Base-by-base conservation (phyloP, 1,140 invertebrate genomes). In the Lepidurus arcticus region DNA sequence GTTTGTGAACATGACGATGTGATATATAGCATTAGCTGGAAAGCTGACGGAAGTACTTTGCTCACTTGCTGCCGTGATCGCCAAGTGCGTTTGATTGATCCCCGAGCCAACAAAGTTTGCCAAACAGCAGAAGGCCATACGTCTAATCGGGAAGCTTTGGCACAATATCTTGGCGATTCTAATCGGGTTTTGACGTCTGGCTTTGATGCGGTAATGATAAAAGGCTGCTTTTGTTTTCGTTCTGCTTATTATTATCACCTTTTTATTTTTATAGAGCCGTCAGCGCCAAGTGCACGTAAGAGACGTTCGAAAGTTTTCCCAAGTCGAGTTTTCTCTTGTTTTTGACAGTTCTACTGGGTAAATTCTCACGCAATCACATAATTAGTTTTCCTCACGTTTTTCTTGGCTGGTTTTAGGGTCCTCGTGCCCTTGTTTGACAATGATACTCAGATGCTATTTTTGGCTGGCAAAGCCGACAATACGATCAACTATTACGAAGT, bases 361-460 rank as follows among this genome's bases (percentile, higher is more conserved):
- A 85, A 83, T 82, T 47, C 76, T 47, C 11, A 10, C 11, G 73
- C 75, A 77, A 80, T 43, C 65, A n/a, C 13, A 4, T 79, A 21
- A 76, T 77, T 16, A 77, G 21, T 78, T 76, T 45, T 42, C 16
- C 73, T 8, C 42, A 74, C 42, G 24, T 76, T 76, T 79, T 74
- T 79, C 80, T 81, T 83, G 81, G 81, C 47, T 76, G 78, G 74
- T 83, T 86, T 44, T 81, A 90, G 89, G 42, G 92, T 95, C 78
- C 84, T 97, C 74, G 95, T 97, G 88, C 94, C 95, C 0, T 85
- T 96, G 0, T 96, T 90, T 84, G 95, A 97, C 87, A 85, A 92
- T 44, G 95, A 97, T 81, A 97, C 96, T 26, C 93, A 93, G 80
- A 96, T 97, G 95, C 87, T 97, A 34, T 97, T 97, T 85, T 85